phyloP scores from a whole-genome alignment of 2,797 vertebrate genomes.

The Pelobates cultripes region DNA sequence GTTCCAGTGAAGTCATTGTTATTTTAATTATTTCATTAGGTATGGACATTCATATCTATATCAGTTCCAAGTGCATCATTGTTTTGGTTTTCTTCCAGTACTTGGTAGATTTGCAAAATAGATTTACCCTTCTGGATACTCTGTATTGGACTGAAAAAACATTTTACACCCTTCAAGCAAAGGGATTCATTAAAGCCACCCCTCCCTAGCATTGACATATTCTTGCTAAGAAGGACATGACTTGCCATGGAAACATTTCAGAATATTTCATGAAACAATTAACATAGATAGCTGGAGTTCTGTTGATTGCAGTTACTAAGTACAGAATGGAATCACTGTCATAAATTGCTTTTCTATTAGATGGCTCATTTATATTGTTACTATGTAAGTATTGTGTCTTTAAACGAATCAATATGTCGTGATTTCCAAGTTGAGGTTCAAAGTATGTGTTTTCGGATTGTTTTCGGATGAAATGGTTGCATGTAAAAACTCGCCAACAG shows the following conservation, averaged over 20 bases:
- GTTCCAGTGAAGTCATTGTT: slow-evolving; percentile 44
- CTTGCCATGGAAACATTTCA: slow-evolving; percentile 34
- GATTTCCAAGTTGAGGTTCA: too few species aligned
- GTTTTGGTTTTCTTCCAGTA: slow-evolving; percentile 25
- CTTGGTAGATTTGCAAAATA: slow-evolving; percentile 32
- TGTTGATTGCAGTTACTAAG: too few species aligned
- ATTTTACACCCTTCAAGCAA: slow-evolving; percentile 47
- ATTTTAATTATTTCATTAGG: slow-evolving; percentile 50
- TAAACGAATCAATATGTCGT: too few species aligned
- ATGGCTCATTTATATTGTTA: too few species aligned
- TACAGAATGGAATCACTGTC: too few species aligned
- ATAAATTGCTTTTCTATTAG: too few species aligned
- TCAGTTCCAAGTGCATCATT: slow-evolving; percentile 28
- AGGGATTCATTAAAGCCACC: slow-evolving; percentile 45
- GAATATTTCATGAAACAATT: slow-evolving; percentile 6
- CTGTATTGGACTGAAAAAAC: slow-evolving; percentile 33
- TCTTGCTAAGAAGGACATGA: slow-evolving; percentile 34
- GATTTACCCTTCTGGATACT: slow-evolving; percentile 30
- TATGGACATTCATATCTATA: slow-evolving; percentile 38
- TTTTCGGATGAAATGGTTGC: too few species aligned
- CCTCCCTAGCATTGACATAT: slow-evolving; percentile 48
- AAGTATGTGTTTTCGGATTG: too few species aligned
- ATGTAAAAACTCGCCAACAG: too few species aligned
- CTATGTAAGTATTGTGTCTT: too few species aligned
- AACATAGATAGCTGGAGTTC: slow-evolving; percentile 8